These are phyloP conservation scores for Periphyllus acericola DNA, from an alignment of 2,888 invertebrate genomes.

Conservation along the genomic window DNA sequence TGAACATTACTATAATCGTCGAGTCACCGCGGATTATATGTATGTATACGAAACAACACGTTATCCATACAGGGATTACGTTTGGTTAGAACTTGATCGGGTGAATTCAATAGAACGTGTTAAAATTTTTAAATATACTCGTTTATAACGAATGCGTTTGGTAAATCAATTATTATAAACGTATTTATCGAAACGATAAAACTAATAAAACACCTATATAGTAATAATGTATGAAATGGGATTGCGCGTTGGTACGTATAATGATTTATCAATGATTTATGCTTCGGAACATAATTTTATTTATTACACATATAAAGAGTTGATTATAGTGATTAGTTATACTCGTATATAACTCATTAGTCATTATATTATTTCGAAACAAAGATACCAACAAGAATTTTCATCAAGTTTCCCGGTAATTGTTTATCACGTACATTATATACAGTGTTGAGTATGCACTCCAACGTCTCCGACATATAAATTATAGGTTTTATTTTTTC, in stretches of 20 bases:
- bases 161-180: background rate
- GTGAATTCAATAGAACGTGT: conserved; percentile 19
- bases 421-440: background rate
- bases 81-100: conserved; percentile 23
- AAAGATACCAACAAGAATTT: background rate
- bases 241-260: background rate
- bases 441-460: no score
- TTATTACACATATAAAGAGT: background rate
- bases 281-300: background rate
- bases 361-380: background rate
- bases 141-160: background rate
- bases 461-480: background rate
- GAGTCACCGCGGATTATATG: background rate
- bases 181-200: background rate
- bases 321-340: background rate
- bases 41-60: background rate
- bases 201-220: no score
- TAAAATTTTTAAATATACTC: background rate
- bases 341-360: background rate
- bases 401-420: background rate
- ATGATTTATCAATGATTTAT: background rate
- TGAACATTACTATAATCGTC: background rate
- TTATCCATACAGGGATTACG: conserved; percentile 9
- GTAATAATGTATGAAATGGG: background rate
- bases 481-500: background rate